These are phyloP conservation scores for Akabosia matsudoensis DNA, from an alignment of 1,140 invertebrate genomes.

Conservation along the genomic window DNA sequence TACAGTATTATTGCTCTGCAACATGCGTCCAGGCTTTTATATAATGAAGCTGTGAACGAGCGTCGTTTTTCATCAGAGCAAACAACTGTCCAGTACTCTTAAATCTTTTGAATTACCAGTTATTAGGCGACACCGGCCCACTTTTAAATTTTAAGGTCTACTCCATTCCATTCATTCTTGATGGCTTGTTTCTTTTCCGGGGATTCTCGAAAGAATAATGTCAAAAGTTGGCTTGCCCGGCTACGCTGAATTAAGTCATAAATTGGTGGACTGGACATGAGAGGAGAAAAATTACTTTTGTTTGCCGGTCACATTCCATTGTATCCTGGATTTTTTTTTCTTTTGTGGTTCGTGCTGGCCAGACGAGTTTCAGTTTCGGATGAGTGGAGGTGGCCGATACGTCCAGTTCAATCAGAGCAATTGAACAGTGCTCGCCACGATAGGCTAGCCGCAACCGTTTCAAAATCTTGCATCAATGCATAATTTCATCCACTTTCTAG, in stretches of 20 bases:
- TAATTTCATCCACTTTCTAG: too few species aligned
- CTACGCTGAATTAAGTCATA: constrained; percentile 18
- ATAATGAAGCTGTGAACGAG: constrained; percentile 16
- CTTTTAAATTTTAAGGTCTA: constrained; percentile 20
- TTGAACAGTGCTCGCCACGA: too few species aligned
- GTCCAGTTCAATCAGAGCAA: background rate
- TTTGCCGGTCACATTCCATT: background rate
- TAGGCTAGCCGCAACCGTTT: too few species aligned
- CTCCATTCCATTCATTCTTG: background rate
- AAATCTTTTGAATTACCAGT: background rate
- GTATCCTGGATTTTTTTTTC: background rate
- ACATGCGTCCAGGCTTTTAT: too few species aligned
- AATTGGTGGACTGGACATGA: constrained; percentile 18
- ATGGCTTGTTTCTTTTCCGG: background rate
- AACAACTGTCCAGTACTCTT: background rate
- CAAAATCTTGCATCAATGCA: too few species aligned
- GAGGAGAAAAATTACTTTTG: constrained; percentile 9
- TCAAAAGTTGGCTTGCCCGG: background rate
- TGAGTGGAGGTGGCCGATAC: background rate
- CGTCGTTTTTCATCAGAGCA: background rate
- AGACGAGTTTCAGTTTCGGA: background rate
- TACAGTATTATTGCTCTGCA: too few species aligned
- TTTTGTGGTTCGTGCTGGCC: background rate
- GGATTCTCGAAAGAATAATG: background rate
- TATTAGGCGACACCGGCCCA: constrained; percentile 3